Conservation (phyloP, 1,140 invertebrate species). For the Drosophila miranda region DNA sequence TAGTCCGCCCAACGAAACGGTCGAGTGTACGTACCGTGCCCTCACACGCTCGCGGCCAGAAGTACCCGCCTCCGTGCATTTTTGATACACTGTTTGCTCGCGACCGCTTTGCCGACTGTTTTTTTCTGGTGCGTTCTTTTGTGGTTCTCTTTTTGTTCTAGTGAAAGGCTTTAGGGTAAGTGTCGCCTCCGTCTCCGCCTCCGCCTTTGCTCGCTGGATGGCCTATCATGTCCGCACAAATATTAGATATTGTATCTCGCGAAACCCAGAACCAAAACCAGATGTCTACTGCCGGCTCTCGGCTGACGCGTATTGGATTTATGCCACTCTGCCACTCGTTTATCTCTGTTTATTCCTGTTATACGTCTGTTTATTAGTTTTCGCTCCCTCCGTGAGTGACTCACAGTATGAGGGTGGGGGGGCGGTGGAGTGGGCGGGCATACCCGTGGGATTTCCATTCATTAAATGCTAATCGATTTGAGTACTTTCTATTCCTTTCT, state of each 20-base stretch:
- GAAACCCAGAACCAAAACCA: no score
- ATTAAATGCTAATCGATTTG: no score
- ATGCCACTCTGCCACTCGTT: constrained; percentile 5
- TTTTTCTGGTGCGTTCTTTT: no score
- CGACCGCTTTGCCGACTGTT: neutral
- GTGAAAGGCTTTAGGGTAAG: no score
- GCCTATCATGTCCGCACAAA: constrained; percentile 11
- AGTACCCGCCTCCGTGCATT: no score
- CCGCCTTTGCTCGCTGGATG: no score
- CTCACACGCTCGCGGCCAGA: no score
- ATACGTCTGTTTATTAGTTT: constrained; percentile 8
- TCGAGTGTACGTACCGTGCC: neutral
- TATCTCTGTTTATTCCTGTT: constrained; percentile 35
- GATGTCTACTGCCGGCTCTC: neutral
- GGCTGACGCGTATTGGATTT: constrained; percentile 21
- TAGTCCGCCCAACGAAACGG: constrained; percentile 35
- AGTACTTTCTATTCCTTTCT: no score
- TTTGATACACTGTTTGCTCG: constrained; percentile 1
- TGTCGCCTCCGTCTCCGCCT: no score
- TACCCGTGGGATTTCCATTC: neutral
- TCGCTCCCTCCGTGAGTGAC: no score
- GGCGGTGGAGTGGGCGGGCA: neutral
- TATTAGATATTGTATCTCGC: no score
- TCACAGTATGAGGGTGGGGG: neutral
- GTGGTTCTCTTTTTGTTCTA: no score